A percentile compares a stretch with the other conserved stretches of the same genome.
Evolutionary conservation across 2,888 invertebrate species (phyloP).

Genomic region (Thelaira solivaga): DNA sequence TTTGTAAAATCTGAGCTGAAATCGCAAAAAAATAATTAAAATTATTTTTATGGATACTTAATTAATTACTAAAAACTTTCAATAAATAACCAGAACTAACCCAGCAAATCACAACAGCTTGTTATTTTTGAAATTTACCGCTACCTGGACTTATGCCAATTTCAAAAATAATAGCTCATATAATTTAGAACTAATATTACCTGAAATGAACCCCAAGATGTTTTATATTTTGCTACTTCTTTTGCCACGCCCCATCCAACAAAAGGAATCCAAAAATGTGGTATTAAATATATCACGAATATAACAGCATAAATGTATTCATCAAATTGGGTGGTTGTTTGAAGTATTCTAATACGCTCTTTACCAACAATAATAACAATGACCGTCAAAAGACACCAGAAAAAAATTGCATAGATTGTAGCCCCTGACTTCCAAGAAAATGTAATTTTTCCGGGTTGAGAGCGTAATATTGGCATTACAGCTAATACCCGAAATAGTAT

Average conservation of each 20-base stretch:
- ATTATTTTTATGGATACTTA: too few relatives aligned
- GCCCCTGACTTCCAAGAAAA: conserved; percentile 82
- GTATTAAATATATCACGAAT: conserved; percentile 82
- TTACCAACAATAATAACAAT: conserved; percentile 81
- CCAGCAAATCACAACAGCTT: too few relatives aligned
- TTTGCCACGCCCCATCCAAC: conserved; percentile 84
- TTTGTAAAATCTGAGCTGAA: conserved; percentile 57
- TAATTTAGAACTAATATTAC: too few relatives aligned
- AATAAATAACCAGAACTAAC: too few relatives aligned
- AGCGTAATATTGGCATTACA: conserved; percentile 82
- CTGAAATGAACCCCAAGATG: conserved; percentile 83
- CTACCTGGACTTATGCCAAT: too few relatives aligned
- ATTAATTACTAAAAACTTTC: too few relatives aligned
- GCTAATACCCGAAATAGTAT: conserved; percentile 81
- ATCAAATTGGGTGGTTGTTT: conserved; percentile 82
- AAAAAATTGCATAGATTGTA: conserved; percentile 82
- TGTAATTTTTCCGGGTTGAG: conserved; percentile 80
- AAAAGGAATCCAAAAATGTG: conserved; percentile 83
- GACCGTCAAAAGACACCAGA: conserved; percentile 80
- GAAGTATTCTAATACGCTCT: conserved; percentile 81
- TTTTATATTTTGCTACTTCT: conserved; percentile 84
- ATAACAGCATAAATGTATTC: conserved; percentile 84
- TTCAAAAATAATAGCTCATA: too few relatives aligned
- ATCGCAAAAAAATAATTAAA: too few relatives aligned
- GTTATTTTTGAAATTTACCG: too few relatives aligned